These are phyloP conservation scores for Eutrigla gurnardus DNA, from an alignment of 2,797 vertebrate genomes.

Conservation along the genomic window DNA sequence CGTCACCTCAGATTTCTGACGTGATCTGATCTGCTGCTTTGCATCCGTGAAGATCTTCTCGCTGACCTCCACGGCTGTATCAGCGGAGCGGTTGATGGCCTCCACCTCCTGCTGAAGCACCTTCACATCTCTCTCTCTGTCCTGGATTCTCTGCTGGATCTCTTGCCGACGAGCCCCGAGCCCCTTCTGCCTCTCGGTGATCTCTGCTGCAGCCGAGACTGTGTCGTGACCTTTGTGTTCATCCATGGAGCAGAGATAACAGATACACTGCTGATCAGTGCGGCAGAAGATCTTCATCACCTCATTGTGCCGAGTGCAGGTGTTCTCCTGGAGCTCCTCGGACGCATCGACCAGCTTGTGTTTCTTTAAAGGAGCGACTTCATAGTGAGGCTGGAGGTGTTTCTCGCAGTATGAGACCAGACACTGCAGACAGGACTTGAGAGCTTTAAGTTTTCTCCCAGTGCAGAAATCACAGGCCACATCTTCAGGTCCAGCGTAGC, in stretches of 20 bases:
- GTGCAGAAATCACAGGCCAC: slow-evolving; percentile 21
- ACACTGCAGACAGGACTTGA: slow-evolving; percentile 26
- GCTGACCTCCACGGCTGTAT: neutral
- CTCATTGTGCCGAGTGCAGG: neutral
- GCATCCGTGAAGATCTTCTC: slow-evolving; percentile 2
- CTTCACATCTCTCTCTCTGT: neutral
- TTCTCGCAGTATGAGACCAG: slow-evolving; percentile 25
- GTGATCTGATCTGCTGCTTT: slow-evolving; percentile 18
- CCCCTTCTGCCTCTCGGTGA: neutral
- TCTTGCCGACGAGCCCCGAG: neutral
- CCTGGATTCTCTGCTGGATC: slow-evolving; percentile 10
- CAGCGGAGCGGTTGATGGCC: neutral
- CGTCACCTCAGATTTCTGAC: neutral
- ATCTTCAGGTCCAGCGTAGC: neutral
- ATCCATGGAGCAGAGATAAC: slow-evolving; percentile 16
- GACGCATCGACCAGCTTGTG: slow-evolving; percentile 12
- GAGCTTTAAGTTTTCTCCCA: slow-evolving; percentile 5
- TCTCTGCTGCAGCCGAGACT: slow-evolving; percentile 1
- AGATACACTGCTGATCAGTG: slow-evolving; percentile 22
- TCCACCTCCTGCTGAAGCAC: slow-evolving; percentile 1
- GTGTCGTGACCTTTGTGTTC: slow-evolving; percentile 21
- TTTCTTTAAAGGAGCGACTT: slow-evolving; percentile 1
- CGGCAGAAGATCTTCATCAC: slow-evolving; percentile 24
- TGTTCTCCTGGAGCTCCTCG: slow-evolving; percentile 1
- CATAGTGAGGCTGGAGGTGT: slow-evolving; percentile 27